phyloP scores from a whole-genome alignment of 2,113 vertebrate genomes.

The Passerina amoena region DNA sequence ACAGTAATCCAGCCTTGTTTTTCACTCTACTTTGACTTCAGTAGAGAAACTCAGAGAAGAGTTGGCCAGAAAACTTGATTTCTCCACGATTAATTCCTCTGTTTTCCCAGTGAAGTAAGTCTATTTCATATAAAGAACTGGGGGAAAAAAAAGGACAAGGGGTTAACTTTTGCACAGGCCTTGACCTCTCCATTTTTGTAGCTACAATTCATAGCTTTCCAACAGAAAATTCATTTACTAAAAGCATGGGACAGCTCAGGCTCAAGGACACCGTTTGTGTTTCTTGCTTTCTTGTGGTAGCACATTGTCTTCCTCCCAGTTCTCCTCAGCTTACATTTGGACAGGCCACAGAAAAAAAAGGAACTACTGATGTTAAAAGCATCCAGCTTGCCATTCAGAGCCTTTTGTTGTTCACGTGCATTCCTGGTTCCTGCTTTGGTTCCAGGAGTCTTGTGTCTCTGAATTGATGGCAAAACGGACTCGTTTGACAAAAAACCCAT shows the following conservation, averaged over 20 bases:
- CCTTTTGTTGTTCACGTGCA: not conserved
- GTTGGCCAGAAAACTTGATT: not conserved
- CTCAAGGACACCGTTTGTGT: not conserved
- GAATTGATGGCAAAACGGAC: not conserved
- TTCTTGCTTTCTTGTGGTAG: not conserved
- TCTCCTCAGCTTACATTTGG: not conserved
- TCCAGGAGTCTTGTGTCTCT: fast-evolving
- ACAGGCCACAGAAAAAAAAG: not conserved
- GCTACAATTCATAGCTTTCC: not conserved
- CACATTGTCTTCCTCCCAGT: not conserved
- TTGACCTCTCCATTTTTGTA: not conserved
- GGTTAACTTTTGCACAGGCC: not conserved
- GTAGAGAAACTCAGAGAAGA: not conserved
- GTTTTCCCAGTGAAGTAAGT: not conserved
- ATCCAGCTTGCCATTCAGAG: not conserved
- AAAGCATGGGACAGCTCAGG: not conserved
- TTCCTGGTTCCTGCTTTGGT: not conserved
- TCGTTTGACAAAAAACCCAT: not conserved
- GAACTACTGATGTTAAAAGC: not conserved
- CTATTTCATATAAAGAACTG: not conserved
- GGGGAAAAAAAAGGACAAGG: not conserved
- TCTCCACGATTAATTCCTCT: not conserved
- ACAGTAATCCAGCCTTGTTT: not conserved
- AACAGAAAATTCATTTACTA: not conserved
- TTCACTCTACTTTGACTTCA: not conserved